Evolutionary conservation across 2,113 vertebrate species (phyloP).

Genomic region (Pipra filicauda): DNA sequence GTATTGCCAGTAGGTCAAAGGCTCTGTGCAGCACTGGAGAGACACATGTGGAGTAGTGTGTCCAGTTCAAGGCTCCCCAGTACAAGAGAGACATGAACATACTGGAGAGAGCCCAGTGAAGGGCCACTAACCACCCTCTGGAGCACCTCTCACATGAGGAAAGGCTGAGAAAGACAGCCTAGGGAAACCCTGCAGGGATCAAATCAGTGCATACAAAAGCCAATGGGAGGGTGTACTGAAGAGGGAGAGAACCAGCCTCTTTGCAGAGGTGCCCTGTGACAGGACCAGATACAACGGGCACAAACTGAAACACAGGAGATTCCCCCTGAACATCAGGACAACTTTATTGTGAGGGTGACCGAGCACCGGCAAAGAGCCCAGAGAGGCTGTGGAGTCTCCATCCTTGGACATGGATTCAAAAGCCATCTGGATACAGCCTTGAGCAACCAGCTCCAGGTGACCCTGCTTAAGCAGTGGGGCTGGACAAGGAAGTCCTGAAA

Average conservation of each 20-base stretch:
- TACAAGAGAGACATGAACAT: background rate
- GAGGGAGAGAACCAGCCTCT: background rate
- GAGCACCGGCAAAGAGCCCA: background rate
- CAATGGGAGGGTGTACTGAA: background rate
- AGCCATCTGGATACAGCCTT: background rate
- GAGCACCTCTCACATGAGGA: background rate
- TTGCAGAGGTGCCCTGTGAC: background rate
- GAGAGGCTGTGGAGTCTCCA: background rate
- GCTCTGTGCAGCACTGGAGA: background rate
- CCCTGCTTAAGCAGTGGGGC: background rate
- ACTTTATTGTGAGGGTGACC: background rate
- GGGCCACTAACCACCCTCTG: background rate
- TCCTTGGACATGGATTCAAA: background rate
- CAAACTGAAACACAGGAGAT: background rate
- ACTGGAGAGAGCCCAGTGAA: background rate
- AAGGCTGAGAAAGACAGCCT: background rate
- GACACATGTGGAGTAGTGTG: background rate
- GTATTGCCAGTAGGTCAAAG: background rate
- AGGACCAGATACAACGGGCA: rapidly evolving
- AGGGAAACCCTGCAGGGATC: background rate
- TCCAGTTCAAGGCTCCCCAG: background rate
- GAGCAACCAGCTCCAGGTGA: background rate
- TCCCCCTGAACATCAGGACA: background rate
- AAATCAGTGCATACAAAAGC: background rate
- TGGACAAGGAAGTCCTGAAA: background rate